A percentile compares a stretch with the other conserved stretches of the same genome.
These are phyloP conservation scores for Lithosia quadra DNA, from an alignment of 2,888 invertebrate genomes.

Conservation along the genomic window DNA sequence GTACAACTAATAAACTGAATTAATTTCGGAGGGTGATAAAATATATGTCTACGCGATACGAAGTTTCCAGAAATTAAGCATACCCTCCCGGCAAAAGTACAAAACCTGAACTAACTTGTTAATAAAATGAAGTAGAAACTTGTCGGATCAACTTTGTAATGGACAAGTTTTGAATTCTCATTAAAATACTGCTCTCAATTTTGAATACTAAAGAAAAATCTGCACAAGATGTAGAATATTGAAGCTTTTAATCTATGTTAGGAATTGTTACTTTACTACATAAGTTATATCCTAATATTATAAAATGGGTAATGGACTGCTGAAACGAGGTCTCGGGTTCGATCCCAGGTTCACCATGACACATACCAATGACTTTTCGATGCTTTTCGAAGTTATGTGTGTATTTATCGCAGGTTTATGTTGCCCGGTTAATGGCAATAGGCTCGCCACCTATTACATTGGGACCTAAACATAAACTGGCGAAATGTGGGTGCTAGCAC, in stretches of 20 bases:
- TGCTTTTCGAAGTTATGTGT: too few species aligned
- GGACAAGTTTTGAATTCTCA: slow-evolving; percentile 58
- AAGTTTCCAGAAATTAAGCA: slow-evolving; percentile 31
- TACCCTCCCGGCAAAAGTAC: slow-evolving; percentile 28
- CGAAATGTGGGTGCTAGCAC: too few species aligned
- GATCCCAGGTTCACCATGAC: too few species aligned
- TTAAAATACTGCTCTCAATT: slow-evolving; percentile 43
- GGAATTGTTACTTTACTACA: too few species aligned
- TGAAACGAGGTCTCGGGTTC: too few species aligned
- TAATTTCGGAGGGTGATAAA: slow-evolving; percentile 23
- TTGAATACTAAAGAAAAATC: background rate
- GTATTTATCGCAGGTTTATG: too few species aligned
- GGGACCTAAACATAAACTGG: too few species aligned
- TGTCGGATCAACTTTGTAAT: slow-evolving; percentile 55
- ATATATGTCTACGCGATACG: slow-evolving; percentile 22
- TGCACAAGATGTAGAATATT: background rate
- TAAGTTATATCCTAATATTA: too few species aligned
- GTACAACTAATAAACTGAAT: slow-evolving; percentile 22
- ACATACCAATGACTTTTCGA: too few species aligned
- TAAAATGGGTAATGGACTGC: too few species aligned
- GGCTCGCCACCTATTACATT: too few species aligned
- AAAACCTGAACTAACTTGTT: slow-evolving; percentile 51
- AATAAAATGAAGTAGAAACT: slow-evolving; percentile 53
- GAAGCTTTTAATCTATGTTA: background rate
- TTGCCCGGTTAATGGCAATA: too few species aligned